A percentile compares a stretch with the other conserved stretches of the same genome.
Evolutionary conservation across 1,140 invertebrate genomes (phyloP).

Genomic region (Zaprionus vittiger): DNA sequence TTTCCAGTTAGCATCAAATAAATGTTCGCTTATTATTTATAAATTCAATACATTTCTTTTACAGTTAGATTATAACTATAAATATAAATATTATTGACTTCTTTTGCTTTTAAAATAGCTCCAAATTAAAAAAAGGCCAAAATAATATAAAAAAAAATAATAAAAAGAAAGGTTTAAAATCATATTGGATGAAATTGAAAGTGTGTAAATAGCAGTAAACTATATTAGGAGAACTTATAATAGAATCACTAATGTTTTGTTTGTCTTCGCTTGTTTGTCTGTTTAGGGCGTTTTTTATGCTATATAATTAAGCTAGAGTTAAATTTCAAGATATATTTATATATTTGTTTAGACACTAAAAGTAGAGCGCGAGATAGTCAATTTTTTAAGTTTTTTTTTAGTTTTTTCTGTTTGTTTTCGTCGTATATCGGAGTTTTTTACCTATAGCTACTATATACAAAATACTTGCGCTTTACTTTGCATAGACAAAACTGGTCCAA

Average conservation of each 20-base stretch:
- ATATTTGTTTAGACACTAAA: slow-evolving; percentile 64
- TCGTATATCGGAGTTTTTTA: slow-evolving; percentile 62
- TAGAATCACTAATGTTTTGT: slow-evolving; percentile 80
- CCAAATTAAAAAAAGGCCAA: slow-evolving; percentile 63
- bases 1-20: slow-evolving; percentile 36
- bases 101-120: slow-evolving; percentile 51
- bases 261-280: slow-evolving; percentile 75
- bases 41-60: slow-evolving; percentile 78
- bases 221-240: slow-evolving; percentile 65
- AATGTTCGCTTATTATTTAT: slow-evolving; percentile 66
- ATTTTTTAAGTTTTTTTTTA: slow-evolving; percentile 50
- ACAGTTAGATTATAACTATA: slow-evolving; percentile 67
- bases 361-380: slow-evolving; percentile 77
- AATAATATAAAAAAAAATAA: slow-evolving; percentile 60
- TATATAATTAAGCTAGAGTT: slow-evolving; percentile 74
- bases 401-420: slow-evolving; percentile 36
- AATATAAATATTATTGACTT: slow-evolving; percentile 72
- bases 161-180: slow-evolving; percentile 50
- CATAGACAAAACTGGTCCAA: slow-evolving; percentile 49
- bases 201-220: slow-evolving; percentile 49
- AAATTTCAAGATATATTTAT: slow-evolving; percentile 64
- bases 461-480: slow-evolving; percentile 64
- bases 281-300: slow-evolving; percentile 50
- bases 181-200: slow-evolving; percentile 60
- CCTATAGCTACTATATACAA: slow-evolving; percentile 71